Base-by-base conservation (phyloP, 2,888 invertebrate species). In the Drosophila prostipennis region DNA sequence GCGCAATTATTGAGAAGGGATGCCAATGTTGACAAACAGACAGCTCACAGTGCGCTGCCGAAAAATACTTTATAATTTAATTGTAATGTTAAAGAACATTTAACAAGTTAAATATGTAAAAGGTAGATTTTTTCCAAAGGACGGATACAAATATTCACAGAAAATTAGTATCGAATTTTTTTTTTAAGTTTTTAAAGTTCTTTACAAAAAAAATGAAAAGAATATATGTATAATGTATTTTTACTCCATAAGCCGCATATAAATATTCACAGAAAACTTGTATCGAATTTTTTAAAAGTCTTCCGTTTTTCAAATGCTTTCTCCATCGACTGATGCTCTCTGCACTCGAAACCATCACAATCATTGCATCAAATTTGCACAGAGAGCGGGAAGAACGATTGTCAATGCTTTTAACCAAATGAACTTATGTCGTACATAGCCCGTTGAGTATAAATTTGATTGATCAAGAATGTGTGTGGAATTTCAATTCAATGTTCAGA, bases 401-500 rank as follows among this genome's bases (percentile, higher is more conserved):
- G 39, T 67, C 68, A 46, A 54, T 29, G 65, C 65, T 65, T 46
- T 65, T 68, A 65, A n/a, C 68, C 16, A 67, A 67, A 65, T 65
- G 68, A 65, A 64, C 37, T 45, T 16, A 36, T 65, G 67, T 34
- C n/a, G 29, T 16, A 32, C 40, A 36, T 32, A 10, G 14, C 23
- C 42, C 43, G 19, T 37, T 10, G 14, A 42, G 37, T n/a, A 64
- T 43, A 36, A 29, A 29, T 16, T 39, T 32, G 39, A 53, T 65
- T 26, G 67, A 65, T 34, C 45, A 39, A 36, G 16, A 26, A 11
- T 14, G 26, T 32, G 13, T 39, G 32, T 19, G 10, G 3, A 16
- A 32, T 43, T 40, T 51, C n/a, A 34, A 29, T 26, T 34, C 37
- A 46, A 43, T 34, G 32, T 26, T 52, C 53, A 67, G 45, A 40